Base-by-base conservation (phyloP, 2,113 vertebrate species). In the Meles meles region DNA sequence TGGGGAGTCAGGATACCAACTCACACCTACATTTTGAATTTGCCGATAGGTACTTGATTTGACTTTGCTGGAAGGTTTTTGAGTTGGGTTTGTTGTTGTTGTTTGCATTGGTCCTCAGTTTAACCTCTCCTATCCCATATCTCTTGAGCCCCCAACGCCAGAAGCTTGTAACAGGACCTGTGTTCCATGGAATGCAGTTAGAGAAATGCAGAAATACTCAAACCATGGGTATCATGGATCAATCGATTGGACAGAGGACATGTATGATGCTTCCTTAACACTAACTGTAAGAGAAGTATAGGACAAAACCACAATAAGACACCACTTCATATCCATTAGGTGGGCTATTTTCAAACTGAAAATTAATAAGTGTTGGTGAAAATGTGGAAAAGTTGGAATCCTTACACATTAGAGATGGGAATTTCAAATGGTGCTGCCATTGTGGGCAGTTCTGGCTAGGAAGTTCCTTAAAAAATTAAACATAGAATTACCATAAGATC, bases 151-250 rank as follows among this genome's bases (percentile, higher is more conserved):
- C 42, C 74, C 7, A 17, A 7, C 18, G 14, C 42, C 0, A 18
- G 57, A 93, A 83, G 39, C 17, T 39, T 83, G 13, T n/a, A 37
- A 52, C 27, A 72, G 63, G 61, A 72, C 4, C 49, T 49, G 15
- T 49, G 15, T 81, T 93, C 7, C 15, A 8, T 25, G 6, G 18
- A 42, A 44, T 12, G 27, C 31, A 49, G 77, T 95, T 89, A 67
- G 21, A 34, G 23, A 94, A 65, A 77, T 87, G 63, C n/a, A 57
- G 89, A 87, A 87, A 55, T 69, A 83, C 37, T 67, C 14, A 88
- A 83, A 47, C 39, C 8, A 52, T 27, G 31, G 21, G n/a, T 55
- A 34, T 63, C 69, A 72, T 1, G 4, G 23, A 31, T n/a, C 80
- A 37, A 63, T 37, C 57, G 69, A 42, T 27, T 63, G 12, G 52